Percentiles rank a stretch among this genome's conserved stretches.
Conservation (phyloP, 2,888 invertebrate genomes). For the Oligia fasciuncula region DNA sequence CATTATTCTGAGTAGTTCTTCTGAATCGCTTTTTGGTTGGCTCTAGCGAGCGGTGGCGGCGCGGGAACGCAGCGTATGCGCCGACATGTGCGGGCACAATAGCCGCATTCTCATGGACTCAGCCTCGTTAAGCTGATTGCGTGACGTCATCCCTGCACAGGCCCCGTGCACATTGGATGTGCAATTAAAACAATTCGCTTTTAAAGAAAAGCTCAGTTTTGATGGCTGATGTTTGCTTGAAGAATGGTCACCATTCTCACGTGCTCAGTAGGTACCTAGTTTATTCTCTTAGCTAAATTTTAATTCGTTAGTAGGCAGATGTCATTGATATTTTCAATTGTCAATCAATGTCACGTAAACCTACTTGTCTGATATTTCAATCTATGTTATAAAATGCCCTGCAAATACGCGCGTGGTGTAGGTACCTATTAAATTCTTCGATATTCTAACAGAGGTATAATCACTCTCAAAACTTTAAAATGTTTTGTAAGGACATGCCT, state of each 20-base stretch:
- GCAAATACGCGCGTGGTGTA: background rate
- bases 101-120: slow-evolving; percentile 89
- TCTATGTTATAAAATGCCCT: background rate
- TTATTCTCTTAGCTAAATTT: background rate
- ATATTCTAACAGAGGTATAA: background rate
- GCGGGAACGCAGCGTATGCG: slow-evolving; percentile 83
- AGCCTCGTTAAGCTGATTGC: slow-evolving; percentile 89
- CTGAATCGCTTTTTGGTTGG: slow-evolving; percentile 7
- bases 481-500: too few species aligned
- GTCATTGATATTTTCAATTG: background rate
- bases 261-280: background rate
- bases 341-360: too few species aligned
- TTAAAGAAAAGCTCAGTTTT: slow-evolving; percentile 17
- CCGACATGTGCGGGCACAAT: slow-evolving; percentile 88
- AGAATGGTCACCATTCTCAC: background rate
- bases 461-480: background rate
- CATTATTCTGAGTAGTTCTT: slow-evolving; percentile 1
- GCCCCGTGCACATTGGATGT: slow-evolving; percentile 71
- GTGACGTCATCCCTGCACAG: slow-evolving; percentile 84
- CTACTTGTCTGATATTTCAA: background rate
- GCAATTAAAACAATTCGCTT: slow-evolving; percentile 62
- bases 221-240: background rate
- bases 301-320: background rate
- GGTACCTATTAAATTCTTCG: background rate
- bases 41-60: slow-evolving; percentile 45